These are phyloP conservation scores for Gymnocypris eckloni DNA, from an alignment of 2,797 vertebrate species.

Conservation along the genomic window DNA sequence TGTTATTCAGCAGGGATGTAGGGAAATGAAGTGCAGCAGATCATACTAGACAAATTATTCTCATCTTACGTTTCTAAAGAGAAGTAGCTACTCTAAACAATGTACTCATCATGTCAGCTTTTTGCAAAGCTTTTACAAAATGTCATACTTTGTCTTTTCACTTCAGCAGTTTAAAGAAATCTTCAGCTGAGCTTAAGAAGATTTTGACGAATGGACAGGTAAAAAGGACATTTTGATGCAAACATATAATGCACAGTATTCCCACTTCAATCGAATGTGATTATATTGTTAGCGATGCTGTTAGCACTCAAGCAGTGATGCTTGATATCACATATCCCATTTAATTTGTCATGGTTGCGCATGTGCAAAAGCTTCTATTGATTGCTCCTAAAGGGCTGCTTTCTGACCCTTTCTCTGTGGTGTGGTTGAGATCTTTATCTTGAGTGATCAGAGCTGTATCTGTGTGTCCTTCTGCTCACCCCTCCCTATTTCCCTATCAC, in stretches of 20 bases:
- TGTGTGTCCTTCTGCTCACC: slow-evolving; percentile 64
- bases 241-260: neutral
- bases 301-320: slow-evolving; percentile 40
- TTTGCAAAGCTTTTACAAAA: neutral
- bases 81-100: neutral
- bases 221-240: slow-evolving; percentile 48
- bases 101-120: neutral
- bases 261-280: neutral
- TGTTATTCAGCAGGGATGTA: neutral
- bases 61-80: neutral
- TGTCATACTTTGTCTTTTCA: slow-evolving; percentile 43
- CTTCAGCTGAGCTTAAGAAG: slow-evolving; percentile 97
- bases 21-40: neutral
- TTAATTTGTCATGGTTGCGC: slow-evolving; percentile 85
- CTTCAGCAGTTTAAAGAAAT: slow-evolving; percentile 88
- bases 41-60: neutral
- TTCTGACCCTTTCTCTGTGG: slow-evolving; percentile 81
- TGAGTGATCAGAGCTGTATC: slow-evolving; percentile 74
- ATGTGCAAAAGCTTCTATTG: slow-evolving; percentile 78
- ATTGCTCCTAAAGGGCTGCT: slow-evolving; percentile 84
- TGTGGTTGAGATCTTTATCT: slow-evolving; percentile 86
- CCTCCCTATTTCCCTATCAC: slow-evolving; percentile 19
- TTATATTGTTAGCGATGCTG: slow-evolving; percentile 17
- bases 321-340: slow-evolving; percentile 75
- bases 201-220: slow-evolving; percentile 97